Evolutionary conservation across 2,797 vertebrate species (phyloP).

Genomic region (Phoebastria nigripes): DNA sequence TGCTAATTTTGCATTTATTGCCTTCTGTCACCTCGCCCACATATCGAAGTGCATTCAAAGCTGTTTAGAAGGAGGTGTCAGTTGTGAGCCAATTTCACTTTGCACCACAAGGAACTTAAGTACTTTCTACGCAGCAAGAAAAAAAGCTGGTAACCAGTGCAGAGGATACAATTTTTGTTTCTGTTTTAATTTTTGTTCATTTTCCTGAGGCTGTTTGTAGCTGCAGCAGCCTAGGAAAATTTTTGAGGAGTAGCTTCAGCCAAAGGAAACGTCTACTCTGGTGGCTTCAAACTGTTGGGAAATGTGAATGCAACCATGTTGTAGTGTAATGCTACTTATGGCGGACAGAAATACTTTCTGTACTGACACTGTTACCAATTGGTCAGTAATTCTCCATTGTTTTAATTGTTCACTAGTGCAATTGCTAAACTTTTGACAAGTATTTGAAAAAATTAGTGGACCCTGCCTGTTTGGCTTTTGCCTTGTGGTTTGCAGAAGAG

Average conservation of each 20-base stretch:
- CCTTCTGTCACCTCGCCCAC: conserved; percentile 13
- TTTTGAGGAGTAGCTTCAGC: neutral
- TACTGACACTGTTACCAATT: neutral
- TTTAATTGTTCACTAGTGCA: neutral
- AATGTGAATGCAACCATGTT: neutral
- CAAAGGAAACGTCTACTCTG: neutral
- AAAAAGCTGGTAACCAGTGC: neutral
- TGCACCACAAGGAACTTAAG: conserved; percentile 1
- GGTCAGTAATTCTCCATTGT: neutral
- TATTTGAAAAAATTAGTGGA: neutral
- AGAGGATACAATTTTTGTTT: neutral
- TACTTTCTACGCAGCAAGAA: neutral
- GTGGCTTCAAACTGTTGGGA: neutral
- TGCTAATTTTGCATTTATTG: conserved; percentile 52
- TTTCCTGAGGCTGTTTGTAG: neutral
- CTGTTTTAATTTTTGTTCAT: neutral
- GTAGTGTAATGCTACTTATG: neutral
- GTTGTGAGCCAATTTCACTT: conserved; percentile 28
- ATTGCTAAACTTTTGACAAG: neutral
- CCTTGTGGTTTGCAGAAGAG: conserved; percentile 33
- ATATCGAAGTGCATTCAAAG: neutral
- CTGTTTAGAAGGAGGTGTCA: conserved; percentile 9
- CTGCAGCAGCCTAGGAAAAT: neutral
- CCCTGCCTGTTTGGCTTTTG: conserved; percentile 12
- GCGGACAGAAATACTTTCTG: neutral